Evolutionary conservation across 2,113 vertebrate species (phyloP).

Genomic region (Callionymus lyra): DNA sequence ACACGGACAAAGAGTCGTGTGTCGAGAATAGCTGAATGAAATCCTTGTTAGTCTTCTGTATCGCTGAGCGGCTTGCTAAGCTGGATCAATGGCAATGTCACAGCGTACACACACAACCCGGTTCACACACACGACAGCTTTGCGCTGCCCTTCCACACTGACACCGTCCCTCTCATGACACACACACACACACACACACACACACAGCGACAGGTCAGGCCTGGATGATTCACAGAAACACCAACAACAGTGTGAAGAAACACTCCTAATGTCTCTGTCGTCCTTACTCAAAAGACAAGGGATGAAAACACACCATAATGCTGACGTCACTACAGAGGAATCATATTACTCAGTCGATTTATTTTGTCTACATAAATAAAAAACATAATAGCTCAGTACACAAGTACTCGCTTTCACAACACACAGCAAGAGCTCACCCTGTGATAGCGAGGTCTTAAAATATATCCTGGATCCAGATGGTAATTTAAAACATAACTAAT

Average conservation of each 20-base stretch:
- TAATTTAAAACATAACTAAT: no score
- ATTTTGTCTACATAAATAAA: no score
- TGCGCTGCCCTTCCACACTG: slow-evolving; percentile 23
- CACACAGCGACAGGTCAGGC: slow-evolving; percentile 19
- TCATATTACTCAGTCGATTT: no score
- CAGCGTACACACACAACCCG: slow-evolving; percentile 23
- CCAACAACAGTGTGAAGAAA: no score
- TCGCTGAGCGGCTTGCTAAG: slow-evolving; percentile 57
- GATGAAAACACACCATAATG: no score
- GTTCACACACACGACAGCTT: slow-evolving; percentile 41
- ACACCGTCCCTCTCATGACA: slow-evolving; percentile 31
- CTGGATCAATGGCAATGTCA: slow-evolving; percentile 63
- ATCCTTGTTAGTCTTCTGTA: slow-evolving; percentile 53
- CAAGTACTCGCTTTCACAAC: no score
- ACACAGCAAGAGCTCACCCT: no score
- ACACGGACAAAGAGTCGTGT: slow-evolving; percentile 37
- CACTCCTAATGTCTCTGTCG: slow-evolving; percentile 12
- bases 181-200: no score
- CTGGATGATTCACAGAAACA: slow-evolving; percentile 3
- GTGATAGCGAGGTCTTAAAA: no score
- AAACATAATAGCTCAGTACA: no score
- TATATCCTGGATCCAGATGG: no score
- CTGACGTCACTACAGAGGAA: no score
- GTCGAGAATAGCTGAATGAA: slow-evolving; percentile 58
- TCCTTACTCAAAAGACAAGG: slow-evolving; percentile 11